Evolutionary conservation across 2,113 vertebrate species (phyloP).

Genomic region (Lucifuga dentata): DNA sequence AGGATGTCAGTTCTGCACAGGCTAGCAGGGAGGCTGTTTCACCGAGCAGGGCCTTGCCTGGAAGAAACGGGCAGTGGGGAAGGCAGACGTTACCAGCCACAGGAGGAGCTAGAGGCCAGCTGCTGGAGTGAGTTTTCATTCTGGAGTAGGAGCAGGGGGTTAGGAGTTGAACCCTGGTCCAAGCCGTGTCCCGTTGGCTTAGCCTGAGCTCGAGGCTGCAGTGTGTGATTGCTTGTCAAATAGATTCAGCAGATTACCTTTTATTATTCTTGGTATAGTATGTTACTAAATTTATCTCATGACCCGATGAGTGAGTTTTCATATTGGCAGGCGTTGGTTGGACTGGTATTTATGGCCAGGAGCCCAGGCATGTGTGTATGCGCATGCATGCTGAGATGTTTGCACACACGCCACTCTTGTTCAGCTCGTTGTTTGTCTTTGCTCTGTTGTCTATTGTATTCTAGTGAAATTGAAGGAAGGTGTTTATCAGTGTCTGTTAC

Average conservation of each 20-base stretch:
- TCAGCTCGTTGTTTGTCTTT: constrained; percentile 57
- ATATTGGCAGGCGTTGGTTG: constrained; percentile 12
- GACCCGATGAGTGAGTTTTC: constrained; percentile 21
- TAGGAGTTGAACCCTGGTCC: constrained; percentile 35
- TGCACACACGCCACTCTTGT: constrained; percentile 29
- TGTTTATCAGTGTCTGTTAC: constrained; percentile 53
- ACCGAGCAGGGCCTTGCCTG: constrained; percentile 73
- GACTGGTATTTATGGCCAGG: constrained; percentile 29
- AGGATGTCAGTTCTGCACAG: constrained; percentile 81
- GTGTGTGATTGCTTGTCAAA: background rate
- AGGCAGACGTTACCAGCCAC: constrained; percentile 64
- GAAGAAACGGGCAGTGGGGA: constrained; percentile 67
- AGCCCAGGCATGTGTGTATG: background rate
- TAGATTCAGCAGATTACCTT: constrained; percentile 1
- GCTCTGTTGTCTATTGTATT: constrained; percentile 63
- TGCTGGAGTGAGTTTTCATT: constrained; percentile 78
- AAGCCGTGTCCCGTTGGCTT: constrained; percentile 18
- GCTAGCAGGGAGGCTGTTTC: constrained; percentile 80
- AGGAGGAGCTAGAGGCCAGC: constrained; percentile 77
- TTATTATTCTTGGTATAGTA: background rate
- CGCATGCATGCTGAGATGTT: background rate
- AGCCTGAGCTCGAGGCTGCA: constrained; percentile 11
- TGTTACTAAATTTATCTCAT: constrained; percentile 14
- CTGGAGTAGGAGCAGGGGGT: constrained; percentile 28
- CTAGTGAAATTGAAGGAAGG: constrained; percentile 49